phyloP scores from a whole-genome alignment of 2,888 invertebrate species.

The Blastobasis adustella region DNA sequence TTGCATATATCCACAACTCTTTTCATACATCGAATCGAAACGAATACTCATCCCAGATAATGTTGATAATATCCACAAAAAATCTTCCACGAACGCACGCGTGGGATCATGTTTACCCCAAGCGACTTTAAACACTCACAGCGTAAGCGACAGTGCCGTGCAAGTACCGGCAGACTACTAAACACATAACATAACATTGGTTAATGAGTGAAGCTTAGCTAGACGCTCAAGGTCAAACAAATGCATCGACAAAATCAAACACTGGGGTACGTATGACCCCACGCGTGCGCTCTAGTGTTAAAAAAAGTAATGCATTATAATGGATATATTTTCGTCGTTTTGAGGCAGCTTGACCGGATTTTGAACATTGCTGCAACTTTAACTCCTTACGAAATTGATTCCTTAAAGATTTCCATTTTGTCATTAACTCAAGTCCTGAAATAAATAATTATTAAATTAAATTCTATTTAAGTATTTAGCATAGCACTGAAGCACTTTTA shows the following conservation, averaged over 20 bases:
- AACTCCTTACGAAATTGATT: conserved; percentile 2
- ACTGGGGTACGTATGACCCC: not conserved
- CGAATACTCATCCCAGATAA: no score
- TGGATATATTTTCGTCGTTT: conserved; percentile 1
- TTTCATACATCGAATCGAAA: no score
- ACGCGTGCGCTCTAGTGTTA: not conserved
- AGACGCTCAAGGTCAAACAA: not conserved
- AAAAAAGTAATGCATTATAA: not conserved
- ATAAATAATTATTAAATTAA: not conserved
- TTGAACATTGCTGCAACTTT: conserved; percentile 1
- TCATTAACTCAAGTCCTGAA: conserved; percentile 4
- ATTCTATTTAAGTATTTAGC: not conserved
- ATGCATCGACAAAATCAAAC: not conserved
- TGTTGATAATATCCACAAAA: no score
- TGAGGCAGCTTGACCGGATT: conserved; percentile 3
- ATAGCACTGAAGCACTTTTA: no score
- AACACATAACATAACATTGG: not conserved
- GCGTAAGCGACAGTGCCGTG: not conserved
- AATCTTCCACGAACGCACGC: conserved; percentile 19
- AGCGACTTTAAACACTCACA: not conserved
- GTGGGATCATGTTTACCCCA: conserved; percentile 11
- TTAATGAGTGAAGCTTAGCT: not conserved
- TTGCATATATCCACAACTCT: no score
- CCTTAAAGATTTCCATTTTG: conserved; percentile 4
- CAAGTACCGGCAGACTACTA: not conserved